Evolutionary conservation across 2,888 invertebrate genomes (phyloP), one percentile per base, ranked within the genome.

Genomic region (Allophyes oxyacanthae): DNA sequence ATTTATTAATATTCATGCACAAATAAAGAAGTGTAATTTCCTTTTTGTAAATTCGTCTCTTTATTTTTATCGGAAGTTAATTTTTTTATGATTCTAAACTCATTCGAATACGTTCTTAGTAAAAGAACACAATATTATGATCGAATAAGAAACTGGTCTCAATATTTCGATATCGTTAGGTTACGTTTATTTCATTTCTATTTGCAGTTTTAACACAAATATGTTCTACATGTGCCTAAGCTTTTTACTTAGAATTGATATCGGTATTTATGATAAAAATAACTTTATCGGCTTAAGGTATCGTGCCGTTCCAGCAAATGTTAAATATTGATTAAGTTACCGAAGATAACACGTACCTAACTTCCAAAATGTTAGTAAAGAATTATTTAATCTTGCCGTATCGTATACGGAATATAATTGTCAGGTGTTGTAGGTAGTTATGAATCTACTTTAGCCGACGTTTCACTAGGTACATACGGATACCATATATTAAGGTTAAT

Each of bases 311-410:
- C 33, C 20, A 33, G 50, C 46, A 64, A 73, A 75, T 53, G 69
- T 64, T 45, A 15, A 66, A 67, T 77, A 64, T 77, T 75, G 62
- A 55, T 52, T 53, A 57, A 38, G 53, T 42, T 20, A 49, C 10
- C 11, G 28, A 41, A 34, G 59, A 58, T 69, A 61, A 52, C 20
- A 11, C 25, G 28, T 48, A n/a, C n/a, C n/a, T n/a, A 15, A 60
- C 56, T 62, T 57, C 44, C 30, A 48, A 48, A 63, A 51, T 38
- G 52, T 55, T 41, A 46, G 51, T 32, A 42, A 45, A 45, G 38
- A 33, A 41, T 58, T 56, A n/a, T n/a, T 56, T 34, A 28, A 61
- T 63, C 60, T 54, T 33, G n/a, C 9, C 9, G 1, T 59, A 50
- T 63, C 59, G 8, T 9, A 52, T 10, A 57, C 43, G 40, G 46